Evolutionary conservation across 2,113 vertebrate species (phyloP), one percentile per base, ranked within the genome.

Genomic region (Parotia lawesii): DNA sequence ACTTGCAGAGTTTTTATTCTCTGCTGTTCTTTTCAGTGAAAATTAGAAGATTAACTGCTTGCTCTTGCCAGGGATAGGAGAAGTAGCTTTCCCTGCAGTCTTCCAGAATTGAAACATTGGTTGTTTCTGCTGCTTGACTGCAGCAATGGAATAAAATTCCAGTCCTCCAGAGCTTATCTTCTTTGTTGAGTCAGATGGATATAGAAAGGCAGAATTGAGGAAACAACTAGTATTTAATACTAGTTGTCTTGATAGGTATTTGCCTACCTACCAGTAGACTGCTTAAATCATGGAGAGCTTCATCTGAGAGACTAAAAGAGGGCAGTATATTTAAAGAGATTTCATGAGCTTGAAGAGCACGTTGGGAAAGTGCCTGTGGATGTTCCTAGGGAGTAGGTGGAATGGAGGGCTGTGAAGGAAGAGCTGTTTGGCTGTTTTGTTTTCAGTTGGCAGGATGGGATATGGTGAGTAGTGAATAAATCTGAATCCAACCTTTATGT

Each of bases 31-130:
- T 73, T 56, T 71, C 53, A 77, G 77, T 70, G 65, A 91, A 93
- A 89, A 91, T 57, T 37, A 50, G 20, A 86, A 87, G 65, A 95
- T 76, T 86, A 91, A 74, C 65, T 92, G 33, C 51, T 78, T 90
- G 12, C 25, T 38, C 20, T 86, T 91, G 56, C 42, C 53, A 86
- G 44, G 24, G 85, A 47, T 24, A 80, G 29, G 54, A 88, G n/a
- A 56, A 71, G 61, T 51, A 50, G 8, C 20, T 90, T 87, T 94
- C 28, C 14, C 15, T 69, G 20, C 31, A 19, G 69, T 82, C 40
- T 89, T 89, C n/a, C 21, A 69, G 71, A 89, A 38, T 1, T 85
- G 24, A 79, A 61, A 35, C 0, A 4, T 40, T 72, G 15, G 6
- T 84, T 84, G 35, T 67, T 72, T 5, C 7, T 90, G 10, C 21